These are phyloP conservation scores for Ruditapes philippinarum DNA, from an alignment of 1,140 invertebrate species.

Conservation along the genomic window DNA sequence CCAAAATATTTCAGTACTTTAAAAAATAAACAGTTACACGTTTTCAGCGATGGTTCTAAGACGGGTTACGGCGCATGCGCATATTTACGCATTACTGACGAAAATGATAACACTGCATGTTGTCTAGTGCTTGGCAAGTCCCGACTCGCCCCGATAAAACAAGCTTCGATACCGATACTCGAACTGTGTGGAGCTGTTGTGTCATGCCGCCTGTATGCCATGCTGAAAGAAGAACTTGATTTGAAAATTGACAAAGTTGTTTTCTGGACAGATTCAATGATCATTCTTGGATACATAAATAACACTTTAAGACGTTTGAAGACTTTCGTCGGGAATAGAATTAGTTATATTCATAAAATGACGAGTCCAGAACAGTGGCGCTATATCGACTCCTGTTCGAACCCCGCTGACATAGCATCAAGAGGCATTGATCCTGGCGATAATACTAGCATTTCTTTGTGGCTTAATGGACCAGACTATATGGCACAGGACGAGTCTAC, in stretches of 20 bases:
- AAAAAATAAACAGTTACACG: neutral
- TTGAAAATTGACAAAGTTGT: neutral
- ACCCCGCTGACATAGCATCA: constrained; percentile 74
- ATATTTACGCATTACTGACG: neutral
- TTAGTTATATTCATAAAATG: constrained; percentile 59
- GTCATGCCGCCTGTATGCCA: constrained; percentile 13
- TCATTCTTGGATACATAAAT: constrained; percentile 39
- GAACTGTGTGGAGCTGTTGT: constrained; percentile 43
- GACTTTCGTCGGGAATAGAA: constrained; percentile 69
- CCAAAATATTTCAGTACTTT: neutral
- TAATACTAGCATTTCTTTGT: neutral
- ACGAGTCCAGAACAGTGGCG: constrained; percentile 55
- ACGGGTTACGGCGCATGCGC: neutral
- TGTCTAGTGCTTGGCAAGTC: neutral
- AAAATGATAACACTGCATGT: neutral
- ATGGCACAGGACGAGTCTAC: constrained; percentile 35
- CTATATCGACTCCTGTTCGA: constrained; percentile 57
- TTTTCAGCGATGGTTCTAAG: neutral
- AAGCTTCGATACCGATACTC: neutral
- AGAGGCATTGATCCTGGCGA: constrained; percentile 52
- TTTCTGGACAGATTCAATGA: constrained; percentile 60
- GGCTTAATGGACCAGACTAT: constrained; percentile 67
- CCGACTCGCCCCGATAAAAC: neutral
- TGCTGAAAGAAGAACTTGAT: constrained; percentile 28
- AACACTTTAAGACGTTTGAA: neutral